These are phyloP conservation scores for Mycalesis mineus DNA, from an alignment of 2,888 invertebrate genomes.

Conservation along the genomic window DNA sequence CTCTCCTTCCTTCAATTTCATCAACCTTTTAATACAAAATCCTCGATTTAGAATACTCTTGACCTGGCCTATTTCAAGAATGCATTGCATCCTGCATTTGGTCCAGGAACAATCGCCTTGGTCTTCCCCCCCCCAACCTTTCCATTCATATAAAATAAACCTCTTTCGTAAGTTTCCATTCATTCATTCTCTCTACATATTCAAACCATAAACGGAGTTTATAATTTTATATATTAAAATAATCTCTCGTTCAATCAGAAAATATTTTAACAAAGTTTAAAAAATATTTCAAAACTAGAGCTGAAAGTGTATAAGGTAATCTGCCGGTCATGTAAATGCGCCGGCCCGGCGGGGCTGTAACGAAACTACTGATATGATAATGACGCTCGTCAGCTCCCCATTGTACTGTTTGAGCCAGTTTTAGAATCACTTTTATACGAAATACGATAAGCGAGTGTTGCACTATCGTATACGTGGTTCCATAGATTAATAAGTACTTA, in stretches of 20 bases:
- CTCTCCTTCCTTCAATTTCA: too few relatives aligned
- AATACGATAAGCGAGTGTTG: neutral
- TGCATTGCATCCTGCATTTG: too few relatives aligned
- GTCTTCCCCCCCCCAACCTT: too few relatives aligned
- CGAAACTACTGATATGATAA: conserved; percentile 32
- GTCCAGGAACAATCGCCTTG: too few relatives aligned
- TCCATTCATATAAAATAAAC: too few relatives aligned
- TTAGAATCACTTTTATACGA: conserved; percentile 6
- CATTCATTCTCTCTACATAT: too few relatives aligned
- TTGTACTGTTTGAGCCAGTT: conserved; percentile 40
- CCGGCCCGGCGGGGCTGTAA: conserved; percentile 17
- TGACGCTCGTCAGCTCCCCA: conserved; percentile 48
- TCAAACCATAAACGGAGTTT: too few relatives aligned
- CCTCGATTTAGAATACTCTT: too few relatives aligned
- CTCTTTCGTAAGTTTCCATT: too few relatives aligned
- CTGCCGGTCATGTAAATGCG: conserved; percentile 16
- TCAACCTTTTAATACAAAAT: too few relatives aligned
- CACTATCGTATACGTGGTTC: neutral
- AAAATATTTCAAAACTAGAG: neutral
- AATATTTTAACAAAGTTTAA: neutral
- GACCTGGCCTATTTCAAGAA: too few relatives aligned
- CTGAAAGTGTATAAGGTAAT: conserved; percentile 11
- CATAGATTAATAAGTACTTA: neutral
- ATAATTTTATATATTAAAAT: too few relatives aligned
- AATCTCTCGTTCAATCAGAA: neutral